Percentiles rank a stretch among this genome's conserved stretches.
Conservation (phyloP, 1,140 invertebrate genomes). For the Nephotettix cincticeps region DNA sequence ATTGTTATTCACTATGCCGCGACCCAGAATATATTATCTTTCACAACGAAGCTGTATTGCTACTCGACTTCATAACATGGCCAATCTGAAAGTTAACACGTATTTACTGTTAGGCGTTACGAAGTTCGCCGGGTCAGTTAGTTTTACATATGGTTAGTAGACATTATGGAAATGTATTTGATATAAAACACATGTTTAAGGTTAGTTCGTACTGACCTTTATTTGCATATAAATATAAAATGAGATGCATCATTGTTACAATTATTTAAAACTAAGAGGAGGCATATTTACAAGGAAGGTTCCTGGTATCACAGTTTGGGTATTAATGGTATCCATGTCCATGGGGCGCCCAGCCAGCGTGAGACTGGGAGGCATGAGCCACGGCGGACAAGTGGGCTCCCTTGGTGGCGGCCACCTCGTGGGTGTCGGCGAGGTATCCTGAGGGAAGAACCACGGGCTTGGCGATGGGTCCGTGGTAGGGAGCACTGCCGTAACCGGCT, state of each 20-base stretch:
- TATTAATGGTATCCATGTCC: not conserved
- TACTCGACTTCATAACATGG: too few species aligned
- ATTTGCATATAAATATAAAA: slow-evolving; percentile 13
- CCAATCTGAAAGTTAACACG: too few species aligned
- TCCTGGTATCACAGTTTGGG: slow-evolving; percentile 15
- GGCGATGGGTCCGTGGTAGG: slow-evolving; percentile 14
- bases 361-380: slow-evolving; percentile 44
- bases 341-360: slow-evolving; percentile 43
- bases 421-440: slow-evolving; percentile 53
- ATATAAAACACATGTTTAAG: not conserved
- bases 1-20: too few species aligned
- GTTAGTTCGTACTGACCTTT: slow-evolving; percentile 13
- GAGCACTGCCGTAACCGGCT: slow-evolving; percentile 38
- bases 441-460: slow-evolving; percentile 26
- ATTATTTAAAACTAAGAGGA: not conserved
- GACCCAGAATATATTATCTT: too few species aligned
- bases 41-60: too few species aligned
- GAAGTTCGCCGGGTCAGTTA: too few species aligned
- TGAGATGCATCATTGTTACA: not conserved
- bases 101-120: too few species aligned
- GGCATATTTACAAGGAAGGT: not conserved
- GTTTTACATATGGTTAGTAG: too few species aligned
- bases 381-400: slow-evolving; percentile 46
- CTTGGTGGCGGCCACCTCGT: slow-evolving; percentile 53
- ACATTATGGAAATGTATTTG: too few species aligned